Conservation (phyloP, 2,888 invertebrate species). For the Macroteleia sp. region DNA sequence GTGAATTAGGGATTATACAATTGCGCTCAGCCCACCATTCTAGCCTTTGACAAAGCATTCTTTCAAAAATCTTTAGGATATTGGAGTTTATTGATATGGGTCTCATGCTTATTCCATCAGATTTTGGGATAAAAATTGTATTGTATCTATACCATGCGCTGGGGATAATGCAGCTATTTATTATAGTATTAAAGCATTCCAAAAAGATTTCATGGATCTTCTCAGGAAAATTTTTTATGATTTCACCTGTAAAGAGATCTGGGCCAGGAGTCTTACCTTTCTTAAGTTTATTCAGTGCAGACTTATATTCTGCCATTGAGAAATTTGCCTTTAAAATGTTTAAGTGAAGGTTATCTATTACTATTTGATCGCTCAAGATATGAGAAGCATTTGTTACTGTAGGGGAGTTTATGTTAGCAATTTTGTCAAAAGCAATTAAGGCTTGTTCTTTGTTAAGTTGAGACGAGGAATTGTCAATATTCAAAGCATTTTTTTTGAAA, state of each 20-base stretch:
- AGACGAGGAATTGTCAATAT: not conserved
- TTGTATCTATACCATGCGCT: not conserved
- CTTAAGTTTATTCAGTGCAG: not conserved
- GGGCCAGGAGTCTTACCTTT: not conserved
- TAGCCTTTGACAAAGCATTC: not conserved
- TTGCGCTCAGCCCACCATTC: not conserved
- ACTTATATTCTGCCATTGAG: not conserved
- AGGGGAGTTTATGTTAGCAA: not conserved
- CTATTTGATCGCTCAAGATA: not conserved
- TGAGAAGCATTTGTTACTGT: not conserved
- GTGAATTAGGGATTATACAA: not conserved
- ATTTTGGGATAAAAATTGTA: not conserved
- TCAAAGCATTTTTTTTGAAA: not conserved
- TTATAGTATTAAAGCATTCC: not conserved
- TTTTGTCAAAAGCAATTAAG: not conserved
- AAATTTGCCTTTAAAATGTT: not conserved
- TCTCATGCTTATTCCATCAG: not conserved
- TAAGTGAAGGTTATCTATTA: not conserved
- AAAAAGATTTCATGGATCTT: too few species aligned
- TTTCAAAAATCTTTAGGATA: not conserved
- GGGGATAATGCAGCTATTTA: not conserved
- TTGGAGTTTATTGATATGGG: not conserved
- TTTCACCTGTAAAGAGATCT: not conserved
- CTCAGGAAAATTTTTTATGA: not conserved
- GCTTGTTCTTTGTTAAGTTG: not conserved